Base-by-base conservation (phyloP, 92 coral and sea anemone genomes). In the Isaurus tuberculatus region DNA sequence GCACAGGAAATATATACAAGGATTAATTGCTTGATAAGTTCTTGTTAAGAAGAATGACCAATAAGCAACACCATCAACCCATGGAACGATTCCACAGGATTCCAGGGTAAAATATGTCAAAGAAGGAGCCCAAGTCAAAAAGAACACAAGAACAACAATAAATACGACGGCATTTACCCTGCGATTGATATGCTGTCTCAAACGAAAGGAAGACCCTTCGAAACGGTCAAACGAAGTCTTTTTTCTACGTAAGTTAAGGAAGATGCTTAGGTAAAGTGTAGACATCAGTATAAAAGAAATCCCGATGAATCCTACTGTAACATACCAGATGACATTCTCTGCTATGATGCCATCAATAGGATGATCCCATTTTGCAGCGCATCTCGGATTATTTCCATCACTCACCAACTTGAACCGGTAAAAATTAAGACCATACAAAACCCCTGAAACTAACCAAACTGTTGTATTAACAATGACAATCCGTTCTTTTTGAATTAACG, bases 1-100 rank as follows among this genome's bases (percentile, higher is more conserved):
- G 67, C 58, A 74, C 80, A 51, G 19, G 36, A 51, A 74, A 0
- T 74, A 74, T 49, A 31, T 28, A 30, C 26, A 55, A 2, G 80
- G 80, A 15, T 74, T 74, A 48, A 74, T 53, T 1, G 67, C 80
- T 53, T 74, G 80, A 14, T 74, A 49, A 8, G 67, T 74, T 29
- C 80, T 60, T 2, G 80, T 74, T 1, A 74, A 44, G 19, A 74
- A 74, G 3, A 74, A 49, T 10, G 53, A 2, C 65, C 48, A 55
- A 19, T 30, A 32, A 0, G 7, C 1, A 55, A 53, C 25, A 19
- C n/a, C 14, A 2, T 0, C 5, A 15, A 22, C 23, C 16, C 1
- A n/a, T 14, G 23, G 5, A 29, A 49, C 30, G 2, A 2, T 51
- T 16, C 22, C 0, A 57, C 9, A 29, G 5, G 0, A 0, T 1